Percentiles rank a stretch among this genome's conserved stretches.
Conservation (phyloP, 2,797 vertebrate species). For the Synaphobranchus kaupii region DNA sequence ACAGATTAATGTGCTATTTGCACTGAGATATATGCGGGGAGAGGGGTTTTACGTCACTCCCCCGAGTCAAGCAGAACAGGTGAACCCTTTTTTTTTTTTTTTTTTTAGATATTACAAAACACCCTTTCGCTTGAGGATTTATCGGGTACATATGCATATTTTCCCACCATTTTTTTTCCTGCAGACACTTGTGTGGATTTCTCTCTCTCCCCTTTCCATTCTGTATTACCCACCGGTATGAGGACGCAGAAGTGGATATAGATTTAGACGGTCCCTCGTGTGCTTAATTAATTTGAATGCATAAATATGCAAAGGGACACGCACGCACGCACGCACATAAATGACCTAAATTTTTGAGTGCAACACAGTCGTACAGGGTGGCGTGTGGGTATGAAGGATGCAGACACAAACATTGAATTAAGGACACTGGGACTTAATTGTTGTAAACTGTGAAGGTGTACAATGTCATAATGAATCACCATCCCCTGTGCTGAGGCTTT, state of each 20-base stretch:
- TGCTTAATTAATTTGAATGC: conserved; percentile 17
- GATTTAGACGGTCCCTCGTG: conserved; percentile 5
- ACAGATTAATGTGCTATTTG: conserved; percentile 65
- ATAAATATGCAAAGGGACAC: neutral
- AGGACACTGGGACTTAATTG: neutral
- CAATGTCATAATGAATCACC: neutral
- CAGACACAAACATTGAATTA: neutral
- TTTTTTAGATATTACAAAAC: conserved; percentile 28
- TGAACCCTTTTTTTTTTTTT: neutral
- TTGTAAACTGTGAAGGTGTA: neutral
- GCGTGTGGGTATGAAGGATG: neutral
- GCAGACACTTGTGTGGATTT: conserved; percentile 30
- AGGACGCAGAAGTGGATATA: conserved; percentile 44
- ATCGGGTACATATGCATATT: conserved; percentile 65
- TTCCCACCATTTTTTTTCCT: conserved; percentile 55
- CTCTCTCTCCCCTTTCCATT: conserved; percentile 54
- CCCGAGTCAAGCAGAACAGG: conserved; percentile 39
- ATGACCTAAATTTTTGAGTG: neutral
- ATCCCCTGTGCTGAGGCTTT: neutral
- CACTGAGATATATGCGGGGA: conserved; percentile 63
- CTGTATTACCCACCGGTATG: conserved; percentile 53
- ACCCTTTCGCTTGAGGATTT: conserved; percentile 49
- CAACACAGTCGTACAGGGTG: neutral
- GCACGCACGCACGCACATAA: neutral
- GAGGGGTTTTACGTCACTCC: conserved; percentile 48